Conservation (phyloP, 2,113 vertebrate genomes). For the Macheiramphus alcinus region DNA sequence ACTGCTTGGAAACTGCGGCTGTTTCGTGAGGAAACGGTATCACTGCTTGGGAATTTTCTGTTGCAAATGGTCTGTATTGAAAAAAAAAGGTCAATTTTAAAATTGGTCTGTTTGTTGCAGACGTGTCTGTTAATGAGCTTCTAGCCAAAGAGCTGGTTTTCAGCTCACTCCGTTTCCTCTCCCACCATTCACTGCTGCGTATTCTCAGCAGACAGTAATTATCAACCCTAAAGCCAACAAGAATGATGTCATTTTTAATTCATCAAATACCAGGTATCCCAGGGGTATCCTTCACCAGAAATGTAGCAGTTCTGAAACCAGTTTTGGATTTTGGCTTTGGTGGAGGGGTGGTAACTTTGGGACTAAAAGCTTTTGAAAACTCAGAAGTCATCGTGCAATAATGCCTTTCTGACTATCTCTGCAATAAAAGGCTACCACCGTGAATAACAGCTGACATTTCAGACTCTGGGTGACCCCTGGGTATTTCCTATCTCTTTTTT, state of each 20-base stretch:
- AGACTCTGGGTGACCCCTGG: neutral
- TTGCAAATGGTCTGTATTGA: neutral
- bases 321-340: neutral
- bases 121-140: neutral
- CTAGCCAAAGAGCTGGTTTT: neutral
- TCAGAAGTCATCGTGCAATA: neutral
- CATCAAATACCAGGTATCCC: slow-evolving; percentile 12
- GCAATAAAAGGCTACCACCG: neutral
- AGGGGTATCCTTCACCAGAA: slow-evolving; percentile 4
- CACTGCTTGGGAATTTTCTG: neutral
- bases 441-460: neutral
- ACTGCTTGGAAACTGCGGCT: neutral
- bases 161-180: neutral
- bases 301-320: neutral
- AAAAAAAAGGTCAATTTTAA: neutral
- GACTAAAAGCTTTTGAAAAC: neutral
- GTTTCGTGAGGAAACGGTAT: neutral
- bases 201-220: slow-evolving; percentile 16
- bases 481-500: neutral
- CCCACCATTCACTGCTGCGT: neutral
- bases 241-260: slow-evolving; percentile 37
- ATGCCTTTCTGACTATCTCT: neutral
- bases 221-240: slow-evolving; percentile 5
- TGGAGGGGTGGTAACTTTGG: neutral
- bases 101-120: neutral